These are phyloP conservation scores for Periplaneta americana DNA, from an alignment of 1,140 invertebrate genomes.

Conservation along the genomic window DNA sequence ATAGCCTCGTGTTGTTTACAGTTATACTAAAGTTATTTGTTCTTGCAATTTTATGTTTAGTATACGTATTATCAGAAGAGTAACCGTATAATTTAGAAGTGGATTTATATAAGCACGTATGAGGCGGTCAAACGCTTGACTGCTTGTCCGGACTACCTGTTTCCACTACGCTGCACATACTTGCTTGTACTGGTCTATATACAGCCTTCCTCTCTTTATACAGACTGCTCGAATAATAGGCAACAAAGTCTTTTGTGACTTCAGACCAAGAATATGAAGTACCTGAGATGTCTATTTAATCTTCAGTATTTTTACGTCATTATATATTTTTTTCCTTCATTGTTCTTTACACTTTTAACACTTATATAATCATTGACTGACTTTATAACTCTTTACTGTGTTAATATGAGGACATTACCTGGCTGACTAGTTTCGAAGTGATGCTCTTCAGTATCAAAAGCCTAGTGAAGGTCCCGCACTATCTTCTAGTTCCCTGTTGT, in stretches of 20 bases:
- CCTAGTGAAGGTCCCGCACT: no score
- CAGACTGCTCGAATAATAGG: neutral
- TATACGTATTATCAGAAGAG: neutral
- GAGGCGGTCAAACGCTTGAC: neutral
- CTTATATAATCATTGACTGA: no score
- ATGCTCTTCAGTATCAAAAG: no score
- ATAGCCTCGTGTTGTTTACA: neutral
- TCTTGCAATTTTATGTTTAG: neutral
- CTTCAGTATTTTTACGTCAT: no score
- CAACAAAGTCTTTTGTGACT: neutral
- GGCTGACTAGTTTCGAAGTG: no score
- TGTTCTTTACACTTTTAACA: no score
- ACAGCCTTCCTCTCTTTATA: neutral
- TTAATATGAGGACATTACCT: no score
- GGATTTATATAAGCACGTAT: neutral
- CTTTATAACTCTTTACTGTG: no score
- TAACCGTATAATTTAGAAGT: neutral
- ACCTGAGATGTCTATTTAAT: no score
- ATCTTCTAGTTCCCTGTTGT: no score
- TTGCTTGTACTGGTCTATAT: neutral
- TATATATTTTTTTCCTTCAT: no score
- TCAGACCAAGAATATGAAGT: no score
- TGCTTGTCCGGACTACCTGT: neutral
- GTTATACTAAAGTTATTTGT: neutral
- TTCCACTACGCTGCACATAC: neutral